Percentiles rank a stretch among this genome's conserved stretches.
These are phyloP conservation scores for Platichthys flesus DNA, from an alignment of 2,113 vertebrate genomes.

Conservation along the genomic window DNA sequence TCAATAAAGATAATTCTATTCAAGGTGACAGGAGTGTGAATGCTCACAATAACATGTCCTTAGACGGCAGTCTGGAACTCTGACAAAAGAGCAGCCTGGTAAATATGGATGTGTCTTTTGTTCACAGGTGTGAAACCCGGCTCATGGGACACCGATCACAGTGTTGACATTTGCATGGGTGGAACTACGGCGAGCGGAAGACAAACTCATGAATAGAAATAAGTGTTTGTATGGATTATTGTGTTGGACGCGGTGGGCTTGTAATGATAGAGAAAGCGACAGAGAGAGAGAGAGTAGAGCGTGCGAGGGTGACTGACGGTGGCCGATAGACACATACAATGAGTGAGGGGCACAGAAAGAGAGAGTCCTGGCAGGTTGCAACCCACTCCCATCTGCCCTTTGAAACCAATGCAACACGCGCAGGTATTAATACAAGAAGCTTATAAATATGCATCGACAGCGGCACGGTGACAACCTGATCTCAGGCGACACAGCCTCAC, in stretches of 20 bases:
- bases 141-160: slow-evolving; percentile 33
- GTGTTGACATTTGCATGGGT: slow-evolving; percentile 58
- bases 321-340: slow-evolving; percentile 19
- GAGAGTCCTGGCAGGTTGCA: slow-evolving; percentile 19
- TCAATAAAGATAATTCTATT: slow-evolving; percentile 8
- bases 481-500: slow-evolving; percentile 9
- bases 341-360: slow-evolving; percentile 12
- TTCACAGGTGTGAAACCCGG: slow-evolving; percentile 34
- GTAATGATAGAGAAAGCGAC: slow-evolving; percentile 57
- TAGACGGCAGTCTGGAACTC: slow-evolving; percentile 13
- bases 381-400: slow-evolving; percentile 9
- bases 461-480: slow-evolving; percentile 1
- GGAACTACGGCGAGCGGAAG: slow-evolving; percentile 31
- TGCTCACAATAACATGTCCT: slow-evolving; percentile 8
- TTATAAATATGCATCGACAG: slow-evolving; percentile 15
- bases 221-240: slow-evolving; percentile 63
- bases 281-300: slow-evolving; percentile 20
- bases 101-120: slow-evolving; percentile 58
- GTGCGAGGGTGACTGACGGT: slow-evolving; percentile 13
- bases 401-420: slow-evolving; percentile 7
- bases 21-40: slow-evolving; percentile 38
- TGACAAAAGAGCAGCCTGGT: slow-evolving; percentile 34
- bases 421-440: slow-evolving; percentile 24
- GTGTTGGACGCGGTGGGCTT: slow-evolving; percentile 43
- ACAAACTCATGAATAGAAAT: slow-evolving; percentile 75